These are phyloP conservation scores for Deroplatys truncata DNA, from an alignment of 2,888 invertebrate species.

Conservation along the genomic window DNA sequence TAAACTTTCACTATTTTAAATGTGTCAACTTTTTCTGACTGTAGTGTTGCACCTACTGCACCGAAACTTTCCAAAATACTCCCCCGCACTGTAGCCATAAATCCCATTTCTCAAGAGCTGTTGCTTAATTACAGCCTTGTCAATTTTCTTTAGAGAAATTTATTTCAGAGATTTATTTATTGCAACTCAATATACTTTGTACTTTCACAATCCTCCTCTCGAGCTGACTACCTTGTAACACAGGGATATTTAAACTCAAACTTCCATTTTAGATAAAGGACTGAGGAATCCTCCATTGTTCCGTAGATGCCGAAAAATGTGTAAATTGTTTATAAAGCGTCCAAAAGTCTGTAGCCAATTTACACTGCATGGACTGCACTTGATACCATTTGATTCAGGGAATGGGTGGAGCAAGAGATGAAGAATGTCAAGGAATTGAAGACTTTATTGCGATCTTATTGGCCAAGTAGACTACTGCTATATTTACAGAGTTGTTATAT, in stretches of 20 bases:
- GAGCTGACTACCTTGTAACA: no score
- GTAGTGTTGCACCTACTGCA: neutral
- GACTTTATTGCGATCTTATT: neutral
- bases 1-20: neutral
- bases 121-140: neutral
- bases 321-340: neutral
- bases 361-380: neutral
- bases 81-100: neutral
- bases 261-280: neutral
- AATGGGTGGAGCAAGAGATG: neutral
- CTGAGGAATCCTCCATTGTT: neutral
- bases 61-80: no score
- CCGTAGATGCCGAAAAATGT: neutral
- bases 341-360: neutral
- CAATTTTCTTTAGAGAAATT: neutral
- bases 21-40: neutral
- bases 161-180: no score
- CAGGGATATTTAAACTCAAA: no score
- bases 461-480: neutral
- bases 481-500: neutral
- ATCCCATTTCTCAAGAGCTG: neutral
- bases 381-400: neutral
- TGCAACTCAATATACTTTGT: no score
- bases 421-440: neutral
- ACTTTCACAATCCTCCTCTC: no score